Evolutionary conservation across 2,797 vertebrate genomes (phyloP), one percentile per base, ranked within the genome.

Genomic region (Cichlasoma orientale): DNA sequence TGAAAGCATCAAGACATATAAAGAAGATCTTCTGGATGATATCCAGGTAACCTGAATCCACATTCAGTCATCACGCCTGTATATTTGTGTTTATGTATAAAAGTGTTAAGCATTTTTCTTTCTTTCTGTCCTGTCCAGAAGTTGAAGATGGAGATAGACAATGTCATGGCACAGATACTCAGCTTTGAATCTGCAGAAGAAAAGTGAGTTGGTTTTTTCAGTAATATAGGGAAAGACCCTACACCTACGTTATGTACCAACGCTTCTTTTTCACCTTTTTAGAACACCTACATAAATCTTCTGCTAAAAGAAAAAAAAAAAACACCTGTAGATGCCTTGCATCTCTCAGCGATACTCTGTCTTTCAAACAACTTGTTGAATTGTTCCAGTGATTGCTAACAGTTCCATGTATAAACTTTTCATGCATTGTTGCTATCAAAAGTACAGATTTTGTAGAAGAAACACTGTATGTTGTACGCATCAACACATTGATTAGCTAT

Each of bases 141-240:
- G 75, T 85, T 96, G 41, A 96, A 95, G 77, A 75, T 86, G 89
- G 90, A 96, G 75, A 96, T 96, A 1, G 95, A 96, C 70, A 89
- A 61, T 1, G 92, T 96, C 33, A 96, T 96, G 94, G 89, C 91
- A 0, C 93, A 91, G 9, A 94, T 96, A 36, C 93, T 94, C 75
- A 92, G 86, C 86, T 96, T 96, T 27, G 92, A 95, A 83, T 93
- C 87, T n/a, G 31, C 90, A 4, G 94, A 96, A 74, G 95, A 95
- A 82, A 96, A 74, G 95, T 96, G 73, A 91, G 94, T 66, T 53
- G 7, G 3, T 2, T 2, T 0, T 47, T 7, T 47, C 4, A 3
- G 14, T 2, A 50, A 44, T 47, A 3, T 29, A 58, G 36, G 31
- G 52, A 5, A 59, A 53, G 69, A 9, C 7, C 59, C 73, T 10